Percentiles rank a stretch among this genome's conserved stretches.
Evolutionary conservation across 2,797 vertebrate genomes (phyloP).

Genomic region (Rhinatrema bivittatum): DNA sequence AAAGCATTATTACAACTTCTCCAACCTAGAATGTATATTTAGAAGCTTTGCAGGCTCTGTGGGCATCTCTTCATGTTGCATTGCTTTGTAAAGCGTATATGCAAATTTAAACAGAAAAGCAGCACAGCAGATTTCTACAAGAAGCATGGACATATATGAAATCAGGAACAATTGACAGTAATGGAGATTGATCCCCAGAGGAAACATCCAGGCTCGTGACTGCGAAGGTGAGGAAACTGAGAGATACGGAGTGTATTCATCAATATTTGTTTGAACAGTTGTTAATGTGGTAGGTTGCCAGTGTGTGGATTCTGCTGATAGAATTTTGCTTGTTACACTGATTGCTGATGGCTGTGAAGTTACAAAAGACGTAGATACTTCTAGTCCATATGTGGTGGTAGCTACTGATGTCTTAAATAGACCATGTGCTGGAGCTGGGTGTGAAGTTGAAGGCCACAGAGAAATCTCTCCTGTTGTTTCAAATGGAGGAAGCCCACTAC

Average conservation of each 20-base stretch:
- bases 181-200: rapidly evolving
- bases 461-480: background rate
- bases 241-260: no score
- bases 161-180: constrained; percentile 5
- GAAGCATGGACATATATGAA: background rate
- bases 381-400: no score
- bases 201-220: background rate
- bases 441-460: background rate
- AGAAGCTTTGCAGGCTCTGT: background rate
- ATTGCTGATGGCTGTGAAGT: background rate
- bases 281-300: background rate
- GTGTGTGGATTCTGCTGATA: background rate
- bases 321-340: background rate
- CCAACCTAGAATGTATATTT: background rate
- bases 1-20: no score
- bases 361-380: background rate
- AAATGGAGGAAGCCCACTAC: no score
- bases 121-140: background rate
- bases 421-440: no score
- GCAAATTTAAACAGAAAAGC: background rate
- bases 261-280: background rate
- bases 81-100: constrained; percentile 7
- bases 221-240: rapidly evolving
- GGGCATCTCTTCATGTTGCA: rapidly evolving
- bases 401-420: no score